Conservation (phyloP, 2,888 invertebrate genomes). For the Octodonta nipae region DNA sequence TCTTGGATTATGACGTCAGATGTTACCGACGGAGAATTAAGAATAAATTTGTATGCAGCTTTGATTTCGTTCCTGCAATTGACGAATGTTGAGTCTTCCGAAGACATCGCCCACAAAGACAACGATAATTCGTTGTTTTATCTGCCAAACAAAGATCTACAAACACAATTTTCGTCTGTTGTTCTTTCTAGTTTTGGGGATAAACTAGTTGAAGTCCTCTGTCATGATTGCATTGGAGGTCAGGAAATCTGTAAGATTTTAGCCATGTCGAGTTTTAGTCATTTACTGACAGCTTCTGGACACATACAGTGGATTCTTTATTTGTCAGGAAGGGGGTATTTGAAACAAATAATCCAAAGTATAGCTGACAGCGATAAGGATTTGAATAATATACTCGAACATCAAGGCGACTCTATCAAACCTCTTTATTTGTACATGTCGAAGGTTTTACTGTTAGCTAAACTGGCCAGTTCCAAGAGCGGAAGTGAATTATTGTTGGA, state of each 20-base stretch:
- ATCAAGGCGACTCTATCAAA: conserved; percentile 46
- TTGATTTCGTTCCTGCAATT: conserved; percentile 70
- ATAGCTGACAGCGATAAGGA: conserved; percentile 61
- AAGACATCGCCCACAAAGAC: conserved; percentile 23
- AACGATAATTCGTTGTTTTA: conserved; percentile 41
- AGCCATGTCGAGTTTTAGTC: conserved; percentile 68
- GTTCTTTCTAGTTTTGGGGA: conserved; percentile 65
- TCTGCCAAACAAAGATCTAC: conserved; percentile 24
- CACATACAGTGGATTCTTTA: conserved; percentile 52
- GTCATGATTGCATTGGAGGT: conserved; percentile 76
- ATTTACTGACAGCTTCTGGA: conserved; percentile 61
- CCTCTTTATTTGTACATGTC: conserved; percentile 77
- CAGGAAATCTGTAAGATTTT: conserved; percentile 84
- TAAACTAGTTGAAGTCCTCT: conserved; percentile 64
- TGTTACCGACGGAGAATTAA: conserved; percentile 66
- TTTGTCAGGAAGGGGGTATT: conserved; percentile 52
- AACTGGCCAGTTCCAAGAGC: conserved; percentile 46
- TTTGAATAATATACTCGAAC: conserved; percentile 50
- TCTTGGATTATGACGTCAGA: conserved; percentile 75
- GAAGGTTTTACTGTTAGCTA: conserved; percentile 65
- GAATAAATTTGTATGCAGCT: conserved; percentile 77
- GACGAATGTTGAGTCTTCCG: conserved; percentile 36
- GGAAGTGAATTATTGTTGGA: conserved; percentile 54
- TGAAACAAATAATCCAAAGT: conserved; percentile 72
- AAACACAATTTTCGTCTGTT: conserved; percentile 38